Conservation (phyloP, 2,888 invertebrate species). For the Quadroppia sp. region DNA sequence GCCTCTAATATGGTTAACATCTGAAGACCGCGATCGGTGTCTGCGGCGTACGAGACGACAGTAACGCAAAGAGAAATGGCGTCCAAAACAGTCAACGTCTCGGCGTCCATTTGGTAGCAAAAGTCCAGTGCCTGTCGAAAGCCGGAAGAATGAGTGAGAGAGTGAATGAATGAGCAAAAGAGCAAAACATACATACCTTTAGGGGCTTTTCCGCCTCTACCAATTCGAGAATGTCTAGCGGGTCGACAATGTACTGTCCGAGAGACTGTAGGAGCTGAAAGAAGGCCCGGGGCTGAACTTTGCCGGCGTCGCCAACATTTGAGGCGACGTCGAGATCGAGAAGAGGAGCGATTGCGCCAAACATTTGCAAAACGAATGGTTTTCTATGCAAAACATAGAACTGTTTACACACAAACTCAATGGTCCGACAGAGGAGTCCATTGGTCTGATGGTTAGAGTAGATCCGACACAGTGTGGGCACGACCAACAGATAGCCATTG, state of each 20-base stretch:
- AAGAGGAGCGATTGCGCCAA: conserved; percentile 94
- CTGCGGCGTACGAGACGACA: conserved; percentile 96
- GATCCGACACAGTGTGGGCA: conserved; percentile 93
- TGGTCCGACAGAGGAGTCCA: conserved; percentile 84
- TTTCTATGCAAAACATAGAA: conserved; percentile 97
- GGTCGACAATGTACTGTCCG: conserved; percentile 90
- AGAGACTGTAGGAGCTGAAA: conserved; percentile 76
- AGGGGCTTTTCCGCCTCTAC: conserved; percentile 62
- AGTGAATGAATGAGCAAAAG: too few species aligned
- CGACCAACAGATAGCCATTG: conserved; percentile 93
- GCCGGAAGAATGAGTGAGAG: too few species aligned
- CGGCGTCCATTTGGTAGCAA: conserved; percentile 96
- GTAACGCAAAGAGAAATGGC: conserved; percentile 98
- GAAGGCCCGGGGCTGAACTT: conserved; percentile 79
- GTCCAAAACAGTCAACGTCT: conserved; percentile 92
- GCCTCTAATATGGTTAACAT: conserved; percentile 84
- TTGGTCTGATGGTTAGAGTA: conserved; percentile 98
- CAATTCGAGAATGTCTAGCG: conserved; percentile 73
- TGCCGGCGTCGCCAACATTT: conserved; percentile 79
- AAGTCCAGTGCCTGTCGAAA: conserved; percentile 86
- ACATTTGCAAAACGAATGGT: conserved; percentile 92
- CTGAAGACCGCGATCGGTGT: conserved; percentile 65
- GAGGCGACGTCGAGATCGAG: conserved; percentile 64
- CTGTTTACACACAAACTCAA: conserved; percentile 97
- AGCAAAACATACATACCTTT: conserved; percentile 59